Evolutionary conservation across 2,113 vertebrate species (phyloP).

Genomic region (Nycticebus coucang): DNA sequence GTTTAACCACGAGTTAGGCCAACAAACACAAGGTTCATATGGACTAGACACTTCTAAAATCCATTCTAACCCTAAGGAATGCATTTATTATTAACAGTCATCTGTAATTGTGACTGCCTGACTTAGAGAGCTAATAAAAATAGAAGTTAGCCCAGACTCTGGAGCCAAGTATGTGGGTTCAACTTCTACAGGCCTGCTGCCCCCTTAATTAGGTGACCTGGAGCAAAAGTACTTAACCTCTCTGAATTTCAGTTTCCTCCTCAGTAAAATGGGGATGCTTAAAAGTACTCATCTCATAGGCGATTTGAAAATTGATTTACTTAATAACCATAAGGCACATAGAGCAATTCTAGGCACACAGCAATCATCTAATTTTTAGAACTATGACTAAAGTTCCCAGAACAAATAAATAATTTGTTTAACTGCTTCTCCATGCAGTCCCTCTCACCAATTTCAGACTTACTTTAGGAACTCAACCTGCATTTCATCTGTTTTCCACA

Average conservation of each 20-base stretch:
- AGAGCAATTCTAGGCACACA: neutral
- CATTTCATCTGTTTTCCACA: neutral
- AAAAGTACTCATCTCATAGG: neutral
- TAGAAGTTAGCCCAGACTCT: neutral
- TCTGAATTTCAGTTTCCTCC: neutral
- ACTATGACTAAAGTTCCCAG: neutral
- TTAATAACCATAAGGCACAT: neutral
- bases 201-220: neutral
- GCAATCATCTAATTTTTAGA: neutral
- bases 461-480: neutral
- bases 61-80: neutral
- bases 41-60: neutral
- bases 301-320: neutral
- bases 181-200: neutral
- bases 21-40: neutral
- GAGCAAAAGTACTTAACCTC: neutral
- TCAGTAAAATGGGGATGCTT: neutral
- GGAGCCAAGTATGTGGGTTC: neutral
- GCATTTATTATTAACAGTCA: neutral
- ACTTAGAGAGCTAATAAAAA: neutral
- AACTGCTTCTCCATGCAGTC: neutral
- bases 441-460: neutral
- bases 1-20: neutral
- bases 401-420: neutral
- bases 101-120: neutral